Conservation (phyloP, 2,888 invertebrate genomes). For the Pyrochroa serraticornis region DNA sequence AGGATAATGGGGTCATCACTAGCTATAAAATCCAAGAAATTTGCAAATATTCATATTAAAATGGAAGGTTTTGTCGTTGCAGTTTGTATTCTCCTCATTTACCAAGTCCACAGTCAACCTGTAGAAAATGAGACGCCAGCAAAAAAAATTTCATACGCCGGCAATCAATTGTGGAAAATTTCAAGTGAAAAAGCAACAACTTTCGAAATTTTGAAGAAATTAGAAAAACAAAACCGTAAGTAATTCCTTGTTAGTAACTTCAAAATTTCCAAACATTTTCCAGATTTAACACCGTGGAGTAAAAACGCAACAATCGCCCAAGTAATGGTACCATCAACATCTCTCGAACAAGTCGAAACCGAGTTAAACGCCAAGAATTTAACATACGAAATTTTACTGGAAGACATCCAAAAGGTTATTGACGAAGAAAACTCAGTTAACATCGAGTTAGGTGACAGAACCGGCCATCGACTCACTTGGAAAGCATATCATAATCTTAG, state of each 20-base stretch:
- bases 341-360: slow-evolving; percentile 64
- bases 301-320: slow-evolving; percentile 69
- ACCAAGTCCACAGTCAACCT: not conserved
- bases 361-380: slow-evolving; percentile 66
- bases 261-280: not conserved
- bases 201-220: slow-evolving; percentile 60
- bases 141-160: slow-evolving; percentile 68
- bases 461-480: slow-evolving; percentile 73
- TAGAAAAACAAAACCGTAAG: slow-evolving; percentile 66
- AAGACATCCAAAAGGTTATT: slow-evolving; percentile 79
- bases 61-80: slow-evolving; percentile 8
- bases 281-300: slow-evolving; percentile 65
- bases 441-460: slow-evolving; percentile 66
- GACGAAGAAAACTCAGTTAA: slow-evolving; percentile 79
- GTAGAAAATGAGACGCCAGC: slow-evolving; percentile 16
- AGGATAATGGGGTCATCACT: slow-evolving; percentile 12
- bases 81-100: not conserved
- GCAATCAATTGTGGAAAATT: slow-evolving; percentile 80
- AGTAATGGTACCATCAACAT: slow-evolving; percentile 70
- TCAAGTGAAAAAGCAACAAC: slow-evolving; percentile 62
- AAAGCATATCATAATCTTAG: slow-evolving; percentile 74
- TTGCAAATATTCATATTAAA: slow-evolving; percentile 10
- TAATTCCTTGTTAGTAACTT: slow-evolving; percentile 7
- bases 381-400: slow-evolving; percentile 71
- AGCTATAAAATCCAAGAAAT: slow-evolving; percentile 19